These are phyloP conservation scores for Campylorhamphus procurvoides DNA, from an alignment of 2,113 vertebrate genomes.

Conservation along the genomic window DNA sequence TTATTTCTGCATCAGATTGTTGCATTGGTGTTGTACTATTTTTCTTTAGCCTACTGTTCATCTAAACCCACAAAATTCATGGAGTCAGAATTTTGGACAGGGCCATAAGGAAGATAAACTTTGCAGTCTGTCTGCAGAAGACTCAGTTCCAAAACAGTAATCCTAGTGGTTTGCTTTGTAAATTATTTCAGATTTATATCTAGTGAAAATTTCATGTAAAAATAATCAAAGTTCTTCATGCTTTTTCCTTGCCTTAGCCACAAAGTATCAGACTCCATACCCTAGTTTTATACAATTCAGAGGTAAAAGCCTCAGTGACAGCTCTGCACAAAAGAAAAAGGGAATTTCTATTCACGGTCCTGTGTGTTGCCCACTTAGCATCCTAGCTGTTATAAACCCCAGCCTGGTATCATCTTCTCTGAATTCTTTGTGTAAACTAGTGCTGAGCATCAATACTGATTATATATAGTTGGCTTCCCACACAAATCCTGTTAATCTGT, in stretches of 20 bases:
- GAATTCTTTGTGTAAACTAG: neutral
- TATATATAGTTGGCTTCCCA: neutral
- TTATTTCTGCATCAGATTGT: neutral
- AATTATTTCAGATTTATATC: neutral
- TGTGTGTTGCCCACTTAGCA: neutral
- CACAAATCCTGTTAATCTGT: neutral
- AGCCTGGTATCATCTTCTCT: neutral
- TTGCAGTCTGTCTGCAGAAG: neutral
- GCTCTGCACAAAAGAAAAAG: neutral
- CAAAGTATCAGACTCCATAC: neutral
- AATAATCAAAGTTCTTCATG: neutral
- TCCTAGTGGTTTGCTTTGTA: neutral
- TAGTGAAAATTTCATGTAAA: neutral
- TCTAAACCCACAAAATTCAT: neutral
- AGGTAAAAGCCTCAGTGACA: neutral
- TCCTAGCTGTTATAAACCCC: neutral
- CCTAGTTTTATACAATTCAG: neutral
- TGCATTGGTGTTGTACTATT: neutral
- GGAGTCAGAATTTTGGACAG: neutral
- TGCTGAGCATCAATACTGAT: neutral
- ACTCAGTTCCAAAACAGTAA: neutral
- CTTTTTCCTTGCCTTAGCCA: neutral
- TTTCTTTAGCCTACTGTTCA: neutral
- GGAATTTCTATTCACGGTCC: neutral
- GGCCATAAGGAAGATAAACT: neutral